Evolutionary conservation across 2,888 invertebrate species (phyloP).

Genomic region (Mythimna impura): DNA sequence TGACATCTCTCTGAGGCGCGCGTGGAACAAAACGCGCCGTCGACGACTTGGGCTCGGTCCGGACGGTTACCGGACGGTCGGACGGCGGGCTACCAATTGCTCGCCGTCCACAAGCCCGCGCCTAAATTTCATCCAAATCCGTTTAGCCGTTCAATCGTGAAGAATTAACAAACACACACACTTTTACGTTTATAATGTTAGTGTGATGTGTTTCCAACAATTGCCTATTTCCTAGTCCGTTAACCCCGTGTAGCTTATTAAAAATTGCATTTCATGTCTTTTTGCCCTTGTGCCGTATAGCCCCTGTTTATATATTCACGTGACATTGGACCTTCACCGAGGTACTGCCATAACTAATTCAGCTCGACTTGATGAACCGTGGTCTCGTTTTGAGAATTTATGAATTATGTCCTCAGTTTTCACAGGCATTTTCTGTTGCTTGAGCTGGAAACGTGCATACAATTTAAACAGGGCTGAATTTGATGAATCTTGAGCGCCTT

Average conservation of each 20-base stretch:
- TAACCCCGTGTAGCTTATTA: slow-evolving; percentile 11
- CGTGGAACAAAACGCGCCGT: too few species aligned
- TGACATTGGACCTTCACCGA: slow-evolving; percentile 62
- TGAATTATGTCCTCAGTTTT: slow-evolving; percentile 72
- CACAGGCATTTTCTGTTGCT: slow-evolving; percentile 64
- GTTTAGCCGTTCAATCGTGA: too few species aligned
- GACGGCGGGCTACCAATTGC: too few species aligned
- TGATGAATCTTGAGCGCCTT: slow-evolving; percentile 59
- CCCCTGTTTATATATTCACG: slow-evolving; percentile 62
- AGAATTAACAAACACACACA: too few species aligned
- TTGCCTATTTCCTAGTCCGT: background rate
- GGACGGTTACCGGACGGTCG: too few species aligned
- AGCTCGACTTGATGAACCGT: slow-evolving; percentile 69
- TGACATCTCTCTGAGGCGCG: too few species aligned
- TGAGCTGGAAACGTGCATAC: slow-evolving; percentile 62
- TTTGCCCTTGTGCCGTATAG: slow-evolving; percentile 24
- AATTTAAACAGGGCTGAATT: slow-evolving; percentile 62
- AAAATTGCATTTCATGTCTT: slow-evolving; percentile 36
- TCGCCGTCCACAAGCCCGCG: too few species aligned
- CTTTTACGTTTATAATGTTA: too few species aligned
- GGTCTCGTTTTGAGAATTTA: slow-evolving; percentile 71
- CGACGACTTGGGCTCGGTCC: too few species aligned
- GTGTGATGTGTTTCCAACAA: background rate
- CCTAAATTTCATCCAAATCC: too few species aligned
- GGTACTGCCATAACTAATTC: slow-evolving; percentile 71